Percentiles rank a stretch among this genome's conserved stretches.
These are phyloP conservation scores for Todus mexicanus DNA, from an alignment of 2,797 vertebrate genomes.

Conservation along the genomic window DNA sequence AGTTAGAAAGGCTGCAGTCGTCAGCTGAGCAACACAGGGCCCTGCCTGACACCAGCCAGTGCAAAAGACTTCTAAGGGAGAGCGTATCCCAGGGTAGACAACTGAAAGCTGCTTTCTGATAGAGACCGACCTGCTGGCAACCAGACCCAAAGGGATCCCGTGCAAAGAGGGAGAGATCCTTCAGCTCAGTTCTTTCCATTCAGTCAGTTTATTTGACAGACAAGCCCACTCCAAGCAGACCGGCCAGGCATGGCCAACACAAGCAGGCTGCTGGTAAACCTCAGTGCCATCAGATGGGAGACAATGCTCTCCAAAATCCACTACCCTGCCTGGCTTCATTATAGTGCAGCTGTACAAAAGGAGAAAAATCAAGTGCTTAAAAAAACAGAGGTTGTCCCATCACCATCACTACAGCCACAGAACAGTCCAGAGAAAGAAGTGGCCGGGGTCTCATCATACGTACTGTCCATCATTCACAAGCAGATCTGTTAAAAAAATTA, in stretches of 20 bases:
- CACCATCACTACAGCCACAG: not conserved
- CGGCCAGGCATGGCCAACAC: not conserved
- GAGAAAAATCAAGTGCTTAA: slow-evolving; percentile 23
- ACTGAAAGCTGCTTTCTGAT: not conserved
- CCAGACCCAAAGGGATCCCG: not conserved
- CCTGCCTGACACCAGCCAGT: not conserved
- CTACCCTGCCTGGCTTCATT: not conserved
- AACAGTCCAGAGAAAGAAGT: not conserved
- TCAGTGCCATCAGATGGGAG: not conserved
- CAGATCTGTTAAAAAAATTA: not conserved
- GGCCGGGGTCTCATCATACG: not conserved
- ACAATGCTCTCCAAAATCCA: not conserved
- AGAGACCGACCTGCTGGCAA: not conserved
- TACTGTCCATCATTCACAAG: not conserved
- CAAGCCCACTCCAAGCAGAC: not conserved
- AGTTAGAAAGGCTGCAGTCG: not conserved
- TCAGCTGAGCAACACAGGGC: not conserved
- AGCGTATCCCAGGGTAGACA: accelerated
- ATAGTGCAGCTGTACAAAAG: slow-evolving; percentile 23
- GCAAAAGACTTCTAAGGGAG: not conserved
- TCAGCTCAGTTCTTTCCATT: not conserved
- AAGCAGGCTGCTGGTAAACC: not conserved
- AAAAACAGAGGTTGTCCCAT: not conserved
- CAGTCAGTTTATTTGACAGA: slow-evolving; percentile 48
- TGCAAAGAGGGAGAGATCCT: not conserved